phyloP scores from a whole-genome alignment of 2,113 vertebrate genomes.

The Phrynosoma blainvillii region DNA sequence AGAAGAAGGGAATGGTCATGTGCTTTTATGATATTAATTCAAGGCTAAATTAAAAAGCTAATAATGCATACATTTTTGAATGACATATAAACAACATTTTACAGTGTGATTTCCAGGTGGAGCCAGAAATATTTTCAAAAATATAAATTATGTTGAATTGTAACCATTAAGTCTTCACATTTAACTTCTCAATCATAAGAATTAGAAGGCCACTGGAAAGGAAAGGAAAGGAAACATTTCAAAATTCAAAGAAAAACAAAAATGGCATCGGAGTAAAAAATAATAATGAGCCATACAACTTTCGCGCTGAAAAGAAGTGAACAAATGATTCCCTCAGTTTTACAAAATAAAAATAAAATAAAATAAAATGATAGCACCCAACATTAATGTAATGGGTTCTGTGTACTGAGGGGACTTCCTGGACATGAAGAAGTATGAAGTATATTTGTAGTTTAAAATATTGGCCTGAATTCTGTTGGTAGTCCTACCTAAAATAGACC shows the following conservation, averaged over 20 bases:
- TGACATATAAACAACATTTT: conserved; percentile 40
- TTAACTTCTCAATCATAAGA: no score
- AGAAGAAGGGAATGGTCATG: conserved; percentile 62
- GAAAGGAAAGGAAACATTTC: conserved; percentile 1
- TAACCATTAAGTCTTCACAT: not conserved
- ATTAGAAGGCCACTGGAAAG: not conserved
- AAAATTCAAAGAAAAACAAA: not conserved
- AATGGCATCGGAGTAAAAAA: not conserved
- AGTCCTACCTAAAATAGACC: not conserved
- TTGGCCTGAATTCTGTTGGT: not conserved
- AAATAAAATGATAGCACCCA: not conserved
- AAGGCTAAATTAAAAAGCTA: conserved; percentile 53
- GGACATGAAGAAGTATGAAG: not conserved
- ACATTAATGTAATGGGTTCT: not conserved
- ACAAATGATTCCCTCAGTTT: not conserved
- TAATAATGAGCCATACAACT: not conserved
- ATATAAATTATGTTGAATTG: not conserved
- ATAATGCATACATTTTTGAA: conserved; percentile 47
- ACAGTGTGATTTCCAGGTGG: not conserved
- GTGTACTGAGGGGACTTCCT: not conserved
- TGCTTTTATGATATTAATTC: conserved; percentile 57
- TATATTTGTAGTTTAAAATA: not conserved
- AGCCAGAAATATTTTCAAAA: not conserved
- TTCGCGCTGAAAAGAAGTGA: not conserved
- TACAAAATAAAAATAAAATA: no score